Evolutionary conservation across 2,888 invertebrate species (phyloP), one percentile per base, ranked within the genome.

Genomic region (Cancer borealis): DNA sequence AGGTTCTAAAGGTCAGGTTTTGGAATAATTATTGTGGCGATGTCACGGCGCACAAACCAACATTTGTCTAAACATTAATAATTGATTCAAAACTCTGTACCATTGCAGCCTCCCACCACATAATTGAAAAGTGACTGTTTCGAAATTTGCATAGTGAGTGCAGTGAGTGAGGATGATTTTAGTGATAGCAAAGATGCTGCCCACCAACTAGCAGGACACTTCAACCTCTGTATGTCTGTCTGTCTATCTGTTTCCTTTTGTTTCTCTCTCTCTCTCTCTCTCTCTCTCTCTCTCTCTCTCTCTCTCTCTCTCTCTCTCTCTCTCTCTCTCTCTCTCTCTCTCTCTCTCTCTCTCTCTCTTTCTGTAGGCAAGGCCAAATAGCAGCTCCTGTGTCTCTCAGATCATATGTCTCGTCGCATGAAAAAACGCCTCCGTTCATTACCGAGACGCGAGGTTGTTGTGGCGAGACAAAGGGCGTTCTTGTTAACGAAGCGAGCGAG

Each of bases 401-500:
- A 26, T 79, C 73, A 26, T 79, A 26, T 79, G 73, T 79, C n/a
- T 26, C 73, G 73, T n/a, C 60, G 73, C 6, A 26, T n/a, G 26
- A 26, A 79, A 73, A 66, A 79, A 79, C n/a, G 10, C 26, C 30
- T 79, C 26, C n/a, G 73, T 79, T 79, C 73, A 79, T 79, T 79
- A 79, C 73, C 26, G 73, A 1, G 73, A 26, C 73, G 73, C 10
- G 8, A 79, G 73, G 73, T 79, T 79, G 73, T 79, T 79, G 73
- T 79, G 73, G 73, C 8, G n/a, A 79, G 30, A 79, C 73, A 26
- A 79, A 26, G 60, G 26, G 26, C 73, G 73, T 10, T 79, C 73
- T 10, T 79, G 73, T 30, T 79, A 79, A 79, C 73, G 73, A 79
- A 79, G 73, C 73, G 73, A 79, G 73, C n/a, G 73, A 79, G 73